Evolutionary conservation across 2,888 invertebrate genomes (phyloP).

Genomic region (Tachina lurida): DNA sequence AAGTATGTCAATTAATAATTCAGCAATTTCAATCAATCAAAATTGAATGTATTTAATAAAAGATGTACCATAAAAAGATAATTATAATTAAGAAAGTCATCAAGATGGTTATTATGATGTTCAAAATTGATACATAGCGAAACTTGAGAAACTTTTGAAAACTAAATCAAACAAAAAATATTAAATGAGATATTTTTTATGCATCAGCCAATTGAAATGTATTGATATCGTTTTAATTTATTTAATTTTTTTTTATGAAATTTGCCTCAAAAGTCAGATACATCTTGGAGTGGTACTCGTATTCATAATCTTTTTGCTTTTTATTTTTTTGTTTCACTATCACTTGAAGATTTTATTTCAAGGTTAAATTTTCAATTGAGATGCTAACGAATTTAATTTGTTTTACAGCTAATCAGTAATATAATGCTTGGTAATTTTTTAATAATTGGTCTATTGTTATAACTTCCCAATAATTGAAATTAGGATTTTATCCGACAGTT

Average conservation of each 20-base stretch:
- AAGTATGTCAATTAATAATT: conserved; percentile 64
- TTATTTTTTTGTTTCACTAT: conserved; percentile 29
- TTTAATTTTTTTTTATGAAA: conserved; percentile 41
- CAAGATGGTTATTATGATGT: conserved; percentile 37
- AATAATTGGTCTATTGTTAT: no score
- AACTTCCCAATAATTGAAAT: no score
- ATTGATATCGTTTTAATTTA: conserved; percentile 47
- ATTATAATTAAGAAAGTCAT: conserved; percentile 20
- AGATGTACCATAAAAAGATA: conserved; percentile 40
- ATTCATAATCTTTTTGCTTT: neutral
- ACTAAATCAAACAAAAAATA: neutral
- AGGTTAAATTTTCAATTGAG: conserved; percentile 64
- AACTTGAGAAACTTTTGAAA: conserved; percentile 40
- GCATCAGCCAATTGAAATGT: conserved; percentile 39
- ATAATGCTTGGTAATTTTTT: neutral
- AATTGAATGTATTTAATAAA: conserved; percentile 66
- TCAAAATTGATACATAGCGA: conserved; percentile 42
- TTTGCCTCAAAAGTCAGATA: conserved; percentile 37
- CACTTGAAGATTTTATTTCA: conserved; percentile 61
- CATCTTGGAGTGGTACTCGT: neutral
- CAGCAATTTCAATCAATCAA: conserved; percentile 70
- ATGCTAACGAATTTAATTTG: conserved; percentile 25
- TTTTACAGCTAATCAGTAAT: conserved; percentile 17
- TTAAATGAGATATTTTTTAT: conserved; percentile 5
- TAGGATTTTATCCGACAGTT: no score